These are phyloP conservation scores for Danio choprae DNA, from an alignment of 2,797 vertebrate species.

Conservation along the genomic window DNA sequence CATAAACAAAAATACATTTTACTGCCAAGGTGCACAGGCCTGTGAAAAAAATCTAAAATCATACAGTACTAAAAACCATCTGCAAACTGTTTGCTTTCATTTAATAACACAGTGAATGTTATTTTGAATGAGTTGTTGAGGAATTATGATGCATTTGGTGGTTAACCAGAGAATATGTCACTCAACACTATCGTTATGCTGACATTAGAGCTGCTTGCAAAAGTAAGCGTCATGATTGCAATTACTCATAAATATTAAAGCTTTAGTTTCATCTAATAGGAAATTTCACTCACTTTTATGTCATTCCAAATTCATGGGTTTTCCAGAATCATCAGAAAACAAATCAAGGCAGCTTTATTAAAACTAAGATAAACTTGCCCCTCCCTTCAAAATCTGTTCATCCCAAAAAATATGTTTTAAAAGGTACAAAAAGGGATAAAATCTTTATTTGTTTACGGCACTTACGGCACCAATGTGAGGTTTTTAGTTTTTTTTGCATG, in stretches of 20 bases:
- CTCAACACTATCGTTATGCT: neutral
- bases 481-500: too few species aligned
- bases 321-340: too few species aligned
- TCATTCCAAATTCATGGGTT: too few species aligned
- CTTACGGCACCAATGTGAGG: too few species aligned
- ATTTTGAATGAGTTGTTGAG: neutral
- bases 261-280: too few species aligned
- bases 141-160: neutral
- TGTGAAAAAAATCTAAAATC: neutral
- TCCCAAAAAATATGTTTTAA: too few species aligned
- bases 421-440: too few species aligned
- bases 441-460: too few species aligned
- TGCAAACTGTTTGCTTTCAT: neutral
- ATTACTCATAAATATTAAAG: neutral
- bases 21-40: slow-evolving; percentile 12
- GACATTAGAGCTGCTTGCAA: neutral
- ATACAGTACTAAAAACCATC: neutral
- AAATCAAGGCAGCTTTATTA: too few species aligned
- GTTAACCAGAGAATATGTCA: neutral
- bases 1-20: neutral
- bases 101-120: neutral
- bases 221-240: neutral
- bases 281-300: too few species aligned
- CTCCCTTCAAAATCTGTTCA: too few species aligned
- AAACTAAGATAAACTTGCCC: too few species aligned